Conservation (phyloP, 2,888 invertebrate species). For the Xanthia togata region DNA sequence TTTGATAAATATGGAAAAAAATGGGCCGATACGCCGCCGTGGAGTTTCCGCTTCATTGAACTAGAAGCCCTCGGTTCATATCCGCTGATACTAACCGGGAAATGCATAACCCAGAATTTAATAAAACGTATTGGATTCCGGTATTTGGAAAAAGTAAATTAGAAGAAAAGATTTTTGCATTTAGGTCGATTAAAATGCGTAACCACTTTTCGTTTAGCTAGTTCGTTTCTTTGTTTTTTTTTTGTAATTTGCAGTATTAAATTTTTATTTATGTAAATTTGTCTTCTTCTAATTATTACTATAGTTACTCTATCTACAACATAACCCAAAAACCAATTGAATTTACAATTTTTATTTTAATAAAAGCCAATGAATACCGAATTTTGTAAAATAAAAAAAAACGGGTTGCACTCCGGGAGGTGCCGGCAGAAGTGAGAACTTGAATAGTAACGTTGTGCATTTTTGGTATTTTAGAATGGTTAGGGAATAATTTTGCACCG, state of each 20-base stretch:
- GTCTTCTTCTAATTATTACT: background rate
- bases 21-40: slow-evolving; percentile 44
- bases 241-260: too few species aligned
- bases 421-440: too few species aligned
- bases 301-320: background rate
- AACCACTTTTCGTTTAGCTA: background rate
- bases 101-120: slow-evolving; percentile 54
- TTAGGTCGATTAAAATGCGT: background rate
- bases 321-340: too few species aligned
- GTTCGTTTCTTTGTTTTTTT: background rate
- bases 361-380: background rate
- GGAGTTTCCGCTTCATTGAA: slow-evolving; percentile 57
- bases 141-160: background rate
- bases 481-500: too few species aligned
- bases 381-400: slow-evolving; percentile 10
- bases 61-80: slow-evolving; percentile 64
- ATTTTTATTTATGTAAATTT: too few species aligned
- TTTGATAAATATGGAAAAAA: slow-evolving; percentile 43
- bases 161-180: background rate
- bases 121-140: background rate
- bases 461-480: too few species aligned
- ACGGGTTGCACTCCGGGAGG: too few species aligned
- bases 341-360: background rate
- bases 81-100: slow-evolving; percentile 46
- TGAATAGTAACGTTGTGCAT: too few species aligned